These are phyloP conservation scores for Diceros bicornis DNA, from an alignment of 2,797 vertebrate species.

Conservation along the genomic window DNA sequence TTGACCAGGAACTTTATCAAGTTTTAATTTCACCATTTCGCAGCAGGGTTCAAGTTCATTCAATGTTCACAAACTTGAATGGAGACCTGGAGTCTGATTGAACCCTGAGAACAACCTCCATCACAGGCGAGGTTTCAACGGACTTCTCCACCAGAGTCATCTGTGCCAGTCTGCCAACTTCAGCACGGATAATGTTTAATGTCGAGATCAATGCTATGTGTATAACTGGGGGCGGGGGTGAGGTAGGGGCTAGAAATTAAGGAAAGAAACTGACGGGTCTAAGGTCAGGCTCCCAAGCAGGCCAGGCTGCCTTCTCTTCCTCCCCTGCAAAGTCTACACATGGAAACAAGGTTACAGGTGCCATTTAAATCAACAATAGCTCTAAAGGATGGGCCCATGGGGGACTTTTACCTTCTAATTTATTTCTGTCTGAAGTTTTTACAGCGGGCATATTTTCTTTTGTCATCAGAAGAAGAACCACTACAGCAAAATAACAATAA, in stretches of 20 bases:
- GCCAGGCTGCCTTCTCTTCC: background rate
- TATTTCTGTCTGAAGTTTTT: slow-evolving; percentile 45
- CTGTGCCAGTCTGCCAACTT: background rate
- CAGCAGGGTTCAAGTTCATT: background rate
- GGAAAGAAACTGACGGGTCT: background rate
- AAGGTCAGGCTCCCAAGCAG: background rate
- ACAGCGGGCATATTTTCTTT: background rate
- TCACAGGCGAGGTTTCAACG: background rate
- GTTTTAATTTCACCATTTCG: background rate
- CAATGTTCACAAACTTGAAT: background rate
- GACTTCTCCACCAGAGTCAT: background rate
- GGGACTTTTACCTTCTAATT: background rate
- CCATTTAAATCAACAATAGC: background rate
- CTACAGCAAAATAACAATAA: background rate
- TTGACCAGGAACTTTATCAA: background rate
- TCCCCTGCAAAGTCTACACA: background rate
- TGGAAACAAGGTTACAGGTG: background rate
- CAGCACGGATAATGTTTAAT: background rate
- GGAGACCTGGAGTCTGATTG: background rate
- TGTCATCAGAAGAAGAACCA: background rate
- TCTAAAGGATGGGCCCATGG: background rate
- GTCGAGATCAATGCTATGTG: background rate
- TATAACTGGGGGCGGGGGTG: background rate
- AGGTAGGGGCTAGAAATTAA: background rate
- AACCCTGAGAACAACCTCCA: background rate